Conservation (phyloP, 2,888 invertebrate genomes). For the Mactromeris polynyma region DNA sequence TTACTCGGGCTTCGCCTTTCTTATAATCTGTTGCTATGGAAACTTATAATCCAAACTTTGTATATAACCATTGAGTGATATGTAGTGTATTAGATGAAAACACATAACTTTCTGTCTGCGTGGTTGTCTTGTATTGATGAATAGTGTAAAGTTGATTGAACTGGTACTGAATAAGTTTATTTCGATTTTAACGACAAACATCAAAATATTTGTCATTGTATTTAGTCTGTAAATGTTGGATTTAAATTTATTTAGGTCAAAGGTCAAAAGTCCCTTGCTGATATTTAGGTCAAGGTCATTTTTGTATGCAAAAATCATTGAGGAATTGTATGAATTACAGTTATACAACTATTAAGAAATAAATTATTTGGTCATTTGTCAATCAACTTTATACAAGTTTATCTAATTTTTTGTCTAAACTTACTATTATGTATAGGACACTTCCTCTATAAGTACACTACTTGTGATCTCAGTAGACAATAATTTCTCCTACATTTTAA, state of each 20-base stretch:
- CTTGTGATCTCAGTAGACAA: too few species aligned
- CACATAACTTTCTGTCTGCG: not conserved
- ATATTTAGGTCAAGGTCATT: not conserved
- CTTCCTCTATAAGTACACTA: too few species aligned
- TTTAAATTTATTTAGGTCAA: not conserved
- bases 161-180: not conserved
- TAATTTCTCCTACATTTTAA: too few species aligned
- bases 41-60: slow-evolving; percentile 27
- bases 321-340: not conserved
- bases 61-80: slow-evolving; percentile 31
- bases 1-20: slow-evolving; percentile 6
- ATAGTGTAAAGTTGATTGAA: not conserved
- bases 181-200: too few species aligned
- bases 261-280: not conserved
- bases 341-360: not conserved
- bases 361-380: not conserved
- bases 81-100: slow-evolving; percentile 30
- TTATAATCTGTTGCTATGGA: slow-evolving; percentile 37
- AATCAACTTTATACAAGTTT: not conserved
- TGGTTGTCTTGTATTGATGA: not conserved
- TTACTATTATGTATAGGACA: not conserved
- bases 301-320: not conserved
- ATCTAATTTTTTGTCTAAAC: not conserved
- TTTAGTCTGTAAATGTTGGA: too few species aligned
- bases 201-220: too few species aligned